These are phyloP conservation scores for Rhizoglyphus robini DNA, from an alignment of 1,140 invertebrate species.

Conservation along the genomic window DNA sequence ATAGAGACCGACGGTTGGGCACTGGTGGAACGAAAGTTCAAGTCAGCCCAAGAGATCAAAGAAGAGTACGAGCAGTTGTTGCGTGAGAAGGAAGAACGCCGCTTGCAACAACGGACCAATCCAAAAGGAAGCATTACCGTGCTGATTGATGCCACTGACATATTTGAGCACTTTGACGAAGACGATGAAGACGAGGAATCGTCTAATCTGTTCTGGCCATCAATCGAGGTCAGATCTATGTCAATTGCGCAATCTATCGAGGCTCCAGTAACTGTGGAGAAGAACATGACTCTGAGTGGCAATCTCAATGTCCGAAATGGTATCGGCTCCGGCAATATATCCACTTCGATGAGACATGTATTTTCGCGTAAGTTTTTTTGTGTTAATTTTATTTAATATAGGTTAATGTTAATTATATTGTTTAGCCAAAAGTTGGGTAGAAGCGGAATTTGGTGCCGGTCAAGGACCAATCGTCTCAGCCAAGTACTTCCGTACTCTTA, in stretches of 20 bases:
- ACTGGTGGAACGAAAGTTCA: constrained; percentile 63
- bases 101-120: constrained; percentile 71
- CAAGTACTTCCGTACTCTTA: constrained; percentile 56
- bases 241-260: constrained; percentile 81
- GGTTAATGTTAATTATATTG: neutral
- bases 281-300: constrained; percentile 51
- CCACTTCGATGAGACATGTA: constrained; percentile 54
- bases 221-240: constrained; percentile 77
- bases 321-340: constrained; percentile 56
- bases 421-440: constrained; percentile 60
- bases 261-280: constrained; percentile 66
- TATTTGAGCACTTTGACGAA: constrained; percentile 48
- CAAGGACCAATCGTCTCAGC: constrained; percentile 57
- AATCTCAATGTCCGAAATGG: constrained; percentile 73
- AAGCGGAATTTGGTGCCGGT: constrained; percentile 49
- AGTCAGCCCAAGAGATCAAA: constrained; percentile 80
- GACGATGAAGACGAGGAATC: constrained; percentile 18
- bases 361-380: constrained; percentile 38
- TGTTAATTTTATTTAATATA: neutral
- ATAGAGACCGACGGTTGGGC: constrained; percentile 83
- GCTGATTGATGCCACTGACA: constrained; percentile 77
- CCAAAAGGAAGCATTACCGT: constrained; percentile 65
- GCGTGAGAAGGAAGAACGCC: constrained; percentile 52
- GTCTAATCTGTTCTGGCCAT: constrained; percentile 42
- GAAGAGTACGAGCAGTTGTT: constrained; percentile 81